Evolutionary conservation across 2,888 invertebrate species (phyloP), one percentile per base, ranked within the genome.

Genomic region (Oasisia sp.): DNA sequence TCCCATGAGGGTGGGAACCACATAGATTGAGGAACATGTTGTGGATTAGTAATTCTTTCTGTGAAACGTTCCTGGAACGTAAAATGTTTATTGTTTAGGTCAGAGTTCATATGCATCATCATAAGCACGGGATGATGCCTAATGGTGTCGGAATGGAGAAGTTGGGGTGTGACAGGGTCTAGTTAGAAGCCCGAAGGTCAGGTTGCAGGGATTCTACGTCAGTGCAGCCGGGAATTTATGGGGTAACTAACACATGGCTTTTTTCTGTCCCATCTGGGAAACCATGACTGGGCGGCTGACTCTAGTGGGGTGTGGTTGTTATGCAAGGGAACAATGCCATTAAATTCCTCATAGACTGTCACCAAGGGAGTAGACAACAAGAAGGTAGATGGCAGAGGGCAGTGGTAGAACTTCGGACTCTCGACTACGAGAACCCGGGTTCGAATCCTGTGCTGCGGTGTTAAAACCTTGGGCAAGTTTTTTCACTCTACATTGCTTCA

Each of bases 301-400:
- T 5, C 74, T 74, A 19, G 27, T 74, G 74, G 74, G 74, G 74
- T 74, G 74, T 74, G 74, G 74, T 74, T 74, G 74, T 74, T 74
- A 74, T 74, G 74, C 27, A 74, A 74, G 74, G 74, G 74, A 74
- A 74, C 74, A 74, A 74, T 74, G 74, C 27, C 74, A 74, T 74
- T 74, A 74, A 74, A 74, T 50, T 38, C 50, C 27, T 74, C 7
- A 27, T 74, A 74, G n/a, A 74, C 27, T 74, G 74, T 74, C 74
- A 74, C 27, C 27, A 2, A 74, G 74, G 74, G 74, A 27, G 74
- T 74, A 7, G 74, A 50, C 50, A 50, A 38, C 27, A 0, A 74
- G 74, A 27, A 5, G 74, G 74, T 74, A 7, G 74, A 50, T 14
- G 14, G 50, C 1, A 50, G 50, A 11, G 50, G 50, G 50, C 9